Conservation (phyloP, 2,888 invertebrate genomes). For the Keiferia lycopersicella region DNA sequence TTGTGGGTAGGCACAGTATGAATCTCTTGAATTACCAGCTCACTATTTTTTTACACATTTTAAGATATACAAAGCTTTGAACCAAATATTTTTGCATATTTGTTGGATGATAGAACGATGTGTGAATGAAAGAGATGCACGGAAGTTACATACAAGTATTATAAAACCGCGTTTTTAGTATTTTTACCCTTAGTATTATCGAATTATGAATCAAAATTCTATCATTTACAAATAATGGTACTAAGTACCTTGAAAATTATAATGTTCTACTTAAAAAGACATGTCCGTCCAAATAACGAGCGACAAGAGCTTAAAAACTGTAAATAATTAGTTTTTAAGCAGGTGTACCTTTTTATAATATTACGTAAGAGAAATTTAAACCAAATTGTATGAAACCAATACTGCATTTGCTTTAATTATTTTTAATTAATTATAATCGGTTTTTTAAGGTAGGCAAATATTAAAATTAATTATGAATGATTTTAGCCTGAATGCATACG, state of each 20-base stretch:
- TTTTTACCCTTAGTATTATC: conserved; percentile 13
- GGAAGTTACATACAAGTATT: background rate
- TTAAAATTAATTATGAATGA: background rate
- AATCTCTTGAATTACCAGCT: too few relatives aligned
- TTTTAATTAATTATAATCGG: background rate
- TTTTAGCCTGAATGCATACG: background rate
- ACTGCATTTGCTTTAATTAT: background rate
- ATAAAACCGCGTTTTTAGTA: conserved; percentile 1
- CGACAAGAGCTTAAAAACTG: conserved; percentile 45
- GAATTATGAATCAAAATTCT: background rate
- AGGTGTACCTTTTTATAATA: background rate
- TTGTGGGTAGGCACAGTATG: too few relatives aligned
- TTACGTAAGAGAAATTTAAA: background rate
- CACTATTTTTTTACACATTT: too few relatives aligned
- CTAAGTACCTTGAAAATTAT: background rate
- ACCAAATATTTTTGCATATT: conserved; percentile 29
- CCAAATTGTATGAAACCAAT: conserved; percentile 7
- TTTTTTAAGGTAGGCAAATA: background rate
- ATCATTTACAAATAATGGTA: too few relatives aligned
- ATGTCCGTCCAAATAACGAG: conserved; percentile 67
- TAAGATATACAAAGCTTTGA: conserved; percentile 35
- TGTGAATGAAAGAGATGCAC: conserved; percentile 14
- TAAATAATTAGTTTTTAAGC: conserved; percentile 31
- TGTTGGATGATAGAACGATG: conserved; percentile 30
- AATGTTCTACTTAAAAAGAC: conserved; percentile 21